phyloP scores from a whole-genome alignment of 2,113 vertebrate genomes.

The Equus quagga region DNA sequence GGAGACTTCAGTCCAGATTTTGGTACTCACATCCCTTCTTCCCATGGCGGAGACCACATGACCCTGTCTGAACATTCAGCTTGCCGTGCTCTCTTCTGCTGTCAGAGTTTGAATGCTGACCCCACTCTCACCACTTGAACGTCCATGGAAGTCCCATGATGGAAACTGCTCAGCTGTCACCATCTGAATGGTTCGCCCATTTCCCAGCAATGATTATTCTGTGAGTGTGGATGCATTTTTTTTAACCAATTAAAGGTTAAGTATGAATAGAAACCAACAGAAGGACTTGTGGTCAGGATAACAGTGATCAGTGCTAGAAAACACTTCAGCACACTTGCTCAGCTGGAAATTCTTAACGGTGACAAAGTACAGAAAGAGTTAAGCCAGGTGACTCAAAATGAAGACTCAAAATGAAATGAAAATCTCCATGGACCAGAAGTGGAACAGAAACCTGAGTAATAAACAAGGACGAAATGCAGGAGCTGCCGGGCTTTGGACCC shows the following conservation, averaged over 20 bases:
- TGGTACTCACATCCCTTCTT: neutral
- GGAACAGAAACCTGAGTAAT: neutral
- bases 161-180: neutral
- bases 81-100: rapidly evolving
- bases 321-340: neutral
- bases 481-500: neutral
- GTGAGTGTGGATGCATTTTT: constrained; percentile 39
- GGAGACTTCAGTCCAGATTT: neutral
- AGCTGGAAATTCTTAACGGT: neutral
- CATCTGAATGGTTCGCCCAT: constrained; percentile 17
- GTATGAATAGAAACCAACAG: constrained; percentile 23
- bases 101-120: neutral
- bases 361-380: neutral
- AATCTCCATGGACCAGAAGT: neutral
- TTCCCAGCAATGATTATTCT: constrained; percentile 66
- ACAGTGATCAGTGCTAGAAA: neutral
- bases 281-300: neutral
- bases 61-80: rapidly evolving
- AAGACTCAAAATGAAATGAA: neutral
- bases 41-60: neutral
- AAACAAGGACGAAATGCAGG: neutral
- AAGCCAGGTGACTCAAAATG: neutral
- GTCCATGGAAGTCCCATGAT: neutral
- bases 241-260: constrained; percentile 54
- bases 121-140: neutral